Base-by-base conservation (phyloP, 2,888 invertebrate species). In the Rotaria sp. region DNA sequence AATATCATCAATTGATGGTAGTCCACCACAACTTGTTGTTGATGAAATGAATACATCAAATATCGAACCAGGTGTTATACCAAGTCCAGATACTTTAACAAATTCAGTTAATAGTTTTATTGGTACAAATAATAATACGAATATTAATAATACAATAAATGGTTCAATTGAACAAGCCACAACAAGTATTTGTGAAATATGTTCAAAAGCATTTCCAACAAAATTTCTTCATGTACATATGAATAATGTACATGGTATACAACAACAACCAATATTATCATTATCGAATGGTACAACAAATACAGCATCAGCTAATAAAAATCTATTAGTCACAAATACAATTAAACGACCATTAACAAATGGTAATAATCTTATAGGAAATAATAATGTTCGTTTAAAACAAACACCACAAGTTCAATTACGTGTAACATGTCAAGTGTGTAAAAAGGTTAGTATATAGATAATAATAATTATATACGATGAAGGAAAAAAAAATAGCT, bases 171-270 rank as follows among this genome's bases (percentile, higher is more conserved):
- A 75, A 8, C 38, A n/a, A 75, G n/a, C 41, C 1, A 24, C 38
- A 26, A 15, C 38, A 75, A 75, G 38, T 75, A 21, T 41, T 41
- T 75, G 75, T 41, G 75, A 75, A 7, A 41, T 75, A 24, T 75
- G 75, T 75, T 75, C 84, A 88, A 84, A 91, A 91, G 30, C 91
- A 90, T 88, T 91, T 91, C 88, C 90, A 90, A 41, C 75, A 21
- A 75, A 75, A 41, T 75, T 75, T 75, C 30, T 75, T 41, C 98
- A 88, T 99, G 99, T 92, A 96, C 97, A 92, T 97, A 97, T 91
- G 97, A 97, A 92, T 93, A 99, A 86, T 97, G 97, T 93, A 97
- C 96, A 92, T 97, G 98, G 91, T 97, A 97, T 91, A 97, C 97
- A 90, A 93, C 99, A 87, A 94, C 96, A 88, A 97, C 97, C 41